phyloP scores from a whole-genome alignment of 2,888 invertebrate species.

The Athetis lepigone region DNA sequence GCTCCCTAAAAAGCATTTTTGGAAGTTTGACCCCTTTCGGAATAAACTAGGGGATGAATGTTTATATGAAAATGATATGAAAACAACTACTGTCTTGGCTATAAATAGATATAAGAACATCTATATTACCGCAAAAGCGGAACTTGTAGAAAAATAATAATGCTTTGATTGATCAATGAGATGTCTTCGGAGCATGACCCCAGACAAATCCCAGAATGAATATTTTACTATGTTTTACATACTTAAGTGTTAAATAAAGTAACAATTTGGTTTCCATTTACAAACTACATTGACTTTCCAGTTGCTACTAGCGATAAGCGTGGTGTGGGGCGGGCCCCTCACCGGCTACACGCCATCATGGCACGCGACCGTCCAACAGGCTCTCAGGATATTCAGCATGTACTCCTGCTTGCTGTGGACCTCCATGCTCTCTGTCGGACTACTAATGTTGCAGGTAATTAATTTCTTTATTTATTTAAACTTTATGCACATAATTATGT shows the following conservation, averaged over 20 bases:
- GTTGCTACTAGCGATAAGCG: slow-evolving; percentile 91
- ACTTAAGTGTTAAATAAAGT: neutral
- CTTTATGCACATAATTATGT: no score
- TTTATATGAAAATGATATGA: no score
- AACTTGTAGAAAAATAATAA: neutral
- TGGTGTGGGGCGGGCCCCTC: slow-evolving; percentile 93
- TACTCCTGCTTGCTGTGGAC: slow-evolving; percentile 97
- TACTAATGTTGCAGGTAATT: slow-evolving; percentile 94
- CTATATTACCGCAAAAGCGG: neutral
- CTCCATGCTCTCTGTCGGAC: slow-evolving; percentile 94
- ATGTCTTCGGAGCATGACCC: no score
- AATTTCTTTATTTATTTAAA: no score
- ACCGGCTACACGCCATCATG: slow-evolving; percentile 89
- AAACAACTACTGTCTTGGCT: no score
- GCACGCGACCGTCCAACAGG: slow-evolving; percentile 93
- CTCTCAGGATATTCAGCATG: slow-evolving; percentile 94
- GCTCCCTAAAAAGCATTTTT: no score
- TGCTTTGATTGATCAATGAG: neutral
- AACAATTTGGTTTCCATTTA: neutral
- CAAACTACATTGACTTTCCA: slow-evolving; percentile 43
- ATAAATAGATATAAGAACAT: neutral
- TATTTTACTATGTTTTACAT: no score
- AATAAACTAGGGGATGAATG: no score
- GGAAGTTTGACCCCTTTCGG: no score
- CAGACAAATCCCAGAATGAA: no score